Evolutionary conservation across 2,113 vertebrate genomes (phyloP), one percentile per base, ranked within the genome.

Genomic region (Pundamilia nyererei): DNA sequence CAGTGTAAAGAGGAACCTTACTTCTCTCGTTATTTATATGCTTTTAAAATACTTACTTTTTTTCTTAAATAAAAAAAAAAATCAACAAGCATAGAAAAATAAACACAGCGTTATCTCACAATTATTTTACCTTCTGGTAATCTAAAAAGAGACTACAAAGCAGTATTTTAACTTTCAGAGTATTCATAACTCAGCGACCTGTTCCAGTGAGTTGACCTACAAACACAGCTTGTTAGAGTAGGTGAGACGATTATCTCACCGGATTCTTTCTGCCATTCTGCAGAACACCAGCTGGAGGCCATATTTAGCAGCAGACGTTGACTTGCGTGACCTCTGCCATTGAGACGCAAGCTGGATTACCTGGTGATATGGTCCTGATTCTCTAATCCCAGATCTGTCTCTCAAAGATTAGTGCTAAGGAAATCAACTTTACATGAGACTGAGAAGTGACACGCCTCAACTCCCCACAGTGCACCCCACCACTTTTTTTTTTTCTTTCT

Each of bases 361-460:
- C 92, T 89, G 89, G 75, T 80, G 89, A 89, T 92, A 90, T 82
- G 72, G 86, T 88, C 86, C 89, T 85, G 86, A 89, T 93, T 92
- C 89, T 56, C 70, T 96, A 94, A 95, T 95, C 92, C 93, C 82
- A 88, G 92, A 92, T 93, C 93, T 93, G 93, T 84, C 89, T 87
- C 49, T 80, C 89, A 54, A 88, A 95, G 93, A 94, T 94, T 95
- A 96, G 85, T 79, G 47, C 83, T 2, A 60, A 77, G 79, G 51
- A 89, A 91, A 86, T 93, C 85, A 92, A 91, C 85, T 84, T 14
- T 80, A 91, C 65, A 82, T 45, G 15, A 92, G 47, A 38, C 89
- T 19, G 35, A 79, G 49, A 89, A 92, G 84, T 72, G 87, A 88
- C 89, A 81, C 8, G 24, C 35, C 85, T 86, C 51, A 55, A 86